A percentile compares a stretch with the other conserved stretches of the same genome.
Evolutionary conservation across 2,888 invertebrate species (phyloP).

Genomic region (Amphiduros pacificus): DNA sequence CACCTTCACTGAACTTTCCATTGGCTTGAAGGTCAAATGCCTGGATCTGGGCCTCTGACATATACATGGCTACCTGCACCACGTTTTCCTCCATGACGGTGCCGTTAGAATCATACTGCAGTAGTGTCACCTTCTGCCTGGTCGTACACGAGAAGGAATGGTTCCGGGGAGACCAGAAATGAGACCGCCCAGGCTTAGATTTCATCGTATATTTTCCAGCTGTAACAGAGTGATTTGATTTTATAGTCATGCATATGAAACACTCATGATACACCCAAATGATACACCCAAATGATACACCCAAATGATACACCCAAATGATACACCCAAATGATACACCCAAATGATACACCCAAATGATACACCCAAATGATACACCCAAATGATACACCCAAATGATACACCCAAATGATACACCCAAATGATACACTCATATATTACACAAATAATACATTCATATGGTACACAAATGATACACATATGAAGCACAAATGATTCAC

Average conservation of each 20-base stretch:
- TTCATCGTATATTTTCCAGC: slow-evolving; percentile 14
- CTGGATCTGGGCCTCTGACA: slow-evolving; percentile 15
- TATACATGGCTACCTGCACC: not conserved
- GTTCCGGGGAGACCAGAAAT: slow-evolving; percentile 19
- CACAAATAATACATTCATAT: too few species aligned
- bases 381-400: too few species aligned
- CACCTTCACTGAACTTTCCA: slow-evolving; percentile 18
- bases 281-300: too few species aligned
- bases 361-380: too few species aligned
- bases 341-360: too few species aligned
- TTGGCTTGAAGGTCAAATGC: slow-evolving; percentile 12
- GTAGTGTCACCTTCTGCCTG: slow-evolving; percentile 4
- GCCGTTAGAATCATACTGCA: slow-evolving; percentile 8
- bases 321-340: too few species aligned
- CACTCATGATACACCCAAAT: not conserved
- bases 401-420: too few species aligned
- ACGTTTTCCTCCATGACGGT: slow-evolving; percentile 10
- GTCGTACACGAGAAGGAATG: slow-evolving; percentile 17
- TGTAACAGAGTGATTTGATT: not conserved
- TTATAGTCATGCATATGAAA: not conserved
- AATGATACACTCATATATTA: too few species aligned
- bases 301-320: too few species aligned
- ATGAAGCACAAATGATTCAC: too few species aligned
- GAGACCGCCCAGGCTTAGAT: slow-evolving; percentile 1
- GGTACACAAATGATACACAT: too few species aligned